These are phyloP conservation scores for Orius insidiosus DNA, from an alignment of 1,140 invertebrate species.

Conservation along the genomic window DNA sequence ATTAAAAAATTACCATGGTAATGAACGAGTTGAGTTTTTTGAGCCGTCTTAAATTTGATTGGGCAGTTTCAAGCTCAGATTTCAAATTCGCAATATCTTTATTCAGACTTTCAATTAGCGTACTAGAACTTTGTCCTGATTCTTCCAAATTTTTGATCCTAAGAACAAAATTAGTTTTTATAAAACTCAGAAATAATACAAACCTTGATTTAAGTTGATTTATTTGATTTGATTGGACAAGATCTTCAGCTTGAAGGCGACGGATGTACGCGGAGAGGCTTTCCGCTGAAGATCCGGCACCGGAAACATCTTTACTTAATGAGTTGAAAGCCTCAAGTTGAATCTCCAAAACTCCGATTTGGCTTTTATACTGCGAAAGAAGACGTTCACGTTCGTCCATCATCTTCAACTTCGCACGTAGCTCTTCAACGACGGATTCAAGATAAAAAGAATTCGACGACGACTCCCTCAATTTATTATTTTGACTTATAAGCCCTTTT, in stretches of 20 bases:
- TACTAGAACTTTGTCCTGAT: not conserved
- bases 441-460: slow-evolving; percentile 16
- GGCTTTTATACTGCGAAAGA: slow-evolving; percentile 9
- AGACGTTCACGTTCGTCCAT: slow-evolving; percentile 15
- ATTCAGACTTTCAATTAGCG: slow-evolving; percentile 15
- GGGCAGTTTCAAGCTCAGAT: slow-evolving; percentile 13
- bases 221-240: slow-evolving; percentile 14
- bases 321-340: slow-evolving; percentile 15
- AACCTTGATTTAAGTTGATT: slow-evolving; percentile 16
- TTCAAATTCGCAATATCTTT: slow-evolving; percentile 17
- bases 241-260: slow-evolving; percentile 13
- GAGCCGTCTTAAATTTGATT: slow-evolving; percentile 14
- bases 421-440: slow-evolving; percentile 17
- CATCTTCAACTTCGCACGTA: slow-evolving; percentile 6
- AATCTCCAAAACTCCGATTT: slow-evolving; percentile 11
- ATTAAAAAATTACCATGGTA: slow-evolving; percentile 15
- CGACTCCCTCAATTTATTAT: slow-evolving; percentile 17
- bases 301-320: slow-evolving; percentile 11
- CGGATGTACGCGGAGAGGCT: slow-evolving; percentile 12
- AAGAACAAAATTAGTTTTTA: not conserved
- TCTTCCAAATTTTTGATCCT: slow-evolving; percentile 14
- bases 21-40: slow-evolving; percentile 20
- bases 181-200: too few species aligned
- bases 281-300: not conserved
- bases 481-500: slow-evolving; percentile 14